Conservation (phyloP, 2,888 invertebrate species). For the Tenthredo livida region DNA sequence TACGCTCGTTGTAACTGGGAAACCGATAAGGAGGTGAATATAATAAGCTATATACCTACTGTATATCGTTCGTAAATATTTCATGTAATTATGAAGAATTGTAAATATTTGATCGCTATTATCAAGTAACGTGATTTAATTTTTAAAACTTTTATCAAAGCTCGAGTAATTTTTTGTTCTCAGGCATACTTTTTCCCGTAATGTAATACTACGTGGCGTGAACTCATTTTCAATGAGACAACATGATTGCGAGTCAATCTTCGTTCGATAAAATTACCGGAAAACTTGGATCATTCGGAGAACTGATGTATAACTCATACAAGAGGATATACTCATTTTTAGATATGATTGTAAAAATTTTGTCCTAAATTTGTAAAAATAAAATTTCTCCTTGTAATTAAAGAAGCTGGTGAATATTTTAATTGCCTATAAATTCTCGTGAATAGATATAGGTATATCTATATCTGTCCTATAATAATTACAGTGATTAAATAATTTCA, state of each 20-base stretch:
- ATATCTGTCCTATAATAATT: neutral
- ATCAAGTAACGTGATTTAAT: neutral
- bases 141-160: neutral
- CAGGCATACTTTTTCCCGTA: slow-evolving; percentile 38
- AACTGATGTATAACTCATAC: neutral
- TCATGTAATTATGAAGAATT: neutral
- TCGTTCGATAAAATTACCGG: neutral
- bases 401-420: neutral
- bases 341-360: neutral
- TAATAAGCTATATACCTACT: too few relatives aligned
- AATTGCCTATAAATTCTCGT: neutral
- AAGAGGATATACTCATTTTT: neutral
- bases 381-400: neutral
- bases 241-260: neutral
- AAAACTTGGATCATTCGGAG: neutral
- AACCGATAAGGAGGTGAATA: slow-evolving; percentile 57
- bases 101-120: neutral
- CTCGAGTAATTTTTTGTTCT: neutral
- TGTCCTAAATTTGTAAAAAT: neutral
- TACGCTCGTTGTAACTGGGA: slow-evolving; percentile 65
- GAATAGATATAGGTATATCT: neutral
- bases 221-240: neutral
- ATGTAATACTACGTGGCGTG: neutral
- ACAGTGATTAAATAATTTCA: neutral
- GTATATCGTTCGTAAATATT: neutral